Evolutionary conservation across 92 coral and sea anemone genomes (phyloP), one percentile per base, ranked within the genome.

Genomic region (Heteractis magnifica): DNA sequence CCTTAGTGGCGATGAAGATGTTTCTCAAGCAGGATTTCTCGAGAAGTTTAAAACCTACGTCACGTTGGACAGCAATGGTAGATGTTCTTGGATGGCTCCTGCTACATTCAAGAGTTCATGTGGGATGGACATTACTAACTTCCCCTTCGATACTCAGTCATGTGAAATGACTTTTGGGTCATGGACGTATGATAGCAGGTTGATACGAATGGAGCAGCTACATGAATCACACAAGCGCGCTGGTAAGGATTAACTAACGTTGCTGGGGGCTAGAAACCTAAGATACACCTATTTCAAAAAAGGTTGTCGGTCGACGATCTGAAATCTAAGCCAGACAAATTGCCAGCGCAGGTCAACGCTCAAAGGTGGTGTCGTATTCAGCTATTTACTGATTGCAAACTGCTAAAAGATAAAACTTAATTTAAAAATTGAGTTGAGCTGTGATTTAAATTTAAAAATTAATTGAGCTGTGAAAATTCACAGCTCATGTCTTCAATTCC

Each of bases 71-170:
- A 93, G 90, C 58, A 76, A 68, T 26, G 98, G 98, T 4, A 7
- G 72, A n/a, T 90, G 93, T 78, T 78, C 83, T 49, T 95, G 98
- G 98, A 92, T 93, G 97, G 90, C 98, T 0, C 98, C 98, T 2
- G 89, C 98, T 1, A 89, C 98, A 11, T 95, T 95, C 64, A 93
- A 90, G 56, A 95, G 98, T 72, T 91, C 97, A 4, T 95, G 98
- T 75, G 78, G 75, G 2, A 87, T 95, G 79, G 86, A 86, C 77
- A 89, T 95, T 11, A 86, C 86, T 16, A 84, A 84, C 65, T 95
- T 92, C 79, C 98, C 98, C 0, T 95, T 93, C 51, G 98, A 95
- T 62, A 59, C 71, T 8, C 98, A 95, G 62, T 71, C 10, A 18
- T 95, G 97, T 52, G 80, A 87, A 0, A 50, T 95, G 87, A 89